phyloP scores from a whole-genome alignment of 2,888 invertebrate genomes.

The Orchesella flavescens region DNA sequence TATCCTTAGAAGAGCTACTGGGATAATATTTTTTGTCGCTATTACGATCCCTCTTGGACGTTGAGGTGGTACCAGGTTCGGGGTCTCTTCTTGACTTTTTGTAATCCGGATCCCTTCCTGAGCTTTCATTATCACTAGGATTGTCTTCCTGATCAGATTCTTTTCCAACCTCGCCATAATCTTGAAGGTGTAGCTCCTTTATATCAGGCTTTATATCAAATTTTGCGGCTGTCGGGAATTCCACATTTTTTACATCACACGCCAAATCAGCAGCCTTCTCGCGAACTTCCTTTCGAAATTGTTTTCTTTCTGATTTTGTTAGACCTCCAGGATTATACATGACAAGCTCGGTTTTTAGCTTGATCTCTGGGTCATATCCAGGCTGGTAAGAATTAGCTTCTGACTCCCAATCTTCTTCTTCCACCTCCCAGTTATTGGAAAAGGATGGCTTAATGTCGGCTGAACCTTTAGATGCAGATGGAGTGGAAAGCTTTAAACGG shows the following conservation, averaged over 20 bases:
- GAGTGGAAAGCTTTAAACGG: background rate
- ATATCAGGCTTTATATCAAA: conserved; percentile 42
- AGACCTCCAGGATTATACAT: conserved; percentile 62
- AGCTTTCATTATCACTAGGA: conserved; percentile 1
- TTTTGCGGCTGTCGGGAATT: conserved; percentile 14
- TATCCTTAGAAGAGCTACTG: too few species aligned
- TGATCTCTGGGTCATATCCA: conserved; percentile 66
- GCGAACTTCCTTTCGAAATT: conserved; percentile 37
- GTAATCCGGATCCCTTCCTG: background rate
- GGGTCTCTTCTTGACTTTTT: background rate
- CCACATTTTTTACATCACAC: background rate
- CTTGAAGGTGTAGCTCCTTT: background rate
- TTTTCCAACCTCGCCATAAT: background rate
- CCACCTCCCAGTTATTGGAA: conserved; percentile 37
- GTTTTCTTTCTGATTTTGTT: conserved; percentile 66
- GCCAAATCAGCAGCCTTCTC: conserved; percentile 14
- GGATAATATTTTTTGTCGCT: too few species aligned
- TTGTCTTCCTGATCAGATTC: conserved; percentile 21
- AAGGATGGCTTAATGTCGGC: conserved; percentile 22
- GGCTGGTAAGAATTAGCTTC: conserved; percentile 47
- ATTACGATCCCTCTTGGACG: background rate
- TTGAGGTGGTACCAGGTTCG: background rate
- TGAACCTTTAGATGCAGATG: background rate
- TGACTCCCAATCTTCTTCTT: conserved; percentile 69
- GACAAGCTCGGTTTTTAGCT: conserved; percentile 54